Evolutionary conservation across 2,888 invertebrate species (phyloP), one percentile per base, ranked within the genome.

Genomic region (Schizaphis graminum): DNA sequence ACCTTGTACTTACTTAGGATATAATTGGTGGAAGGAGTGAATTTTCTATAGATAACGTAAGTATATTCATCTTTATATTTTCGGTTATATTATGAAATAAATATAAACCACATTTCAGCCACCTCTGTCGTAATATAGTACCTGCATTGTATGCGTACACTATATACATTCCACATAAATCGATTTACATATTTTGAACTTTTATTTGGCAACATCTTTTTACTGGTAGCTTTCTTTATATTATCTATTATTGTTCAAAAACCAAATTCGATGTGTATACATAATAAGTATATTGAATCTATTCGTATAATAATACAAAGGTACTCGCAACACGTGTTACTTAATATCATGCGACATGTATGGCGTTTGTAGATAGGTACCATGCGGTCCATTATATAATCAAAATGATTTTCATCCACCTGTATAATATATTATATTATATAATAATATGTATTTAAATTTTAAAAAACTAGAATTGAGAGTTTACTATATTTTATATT

Each of bases 171-270:
- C 35, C 16, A 67, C 35, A 35, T 67, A 67, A 67, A 67, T 67
- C 35, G 67, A 16, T 67, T 67, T 67, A 35, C 67, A 67, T 67
- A 67, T 67, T 67, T 67, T 67, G 67, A 67, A 67, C n/a, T 67
- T 67, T 67, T 67, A 67, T 67, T 67, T 67, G n/a, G 67, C 67
- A 67, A 67, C 67, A 67, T 67, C 35, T 35, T 67, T 67, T 67
- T 67, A 35, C 13, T 21, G 67, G n/a, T 67, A 67, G 67, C 16
- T 67, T 67, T 67, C 67, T 67, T 67, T 67, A 67, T 67, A 67
- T 67, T 67, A 67, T 67, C n/a, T 67, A 35, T 35, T 21, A 35
- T 67, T 67, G 67, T 67, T 35, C 67, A 67, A 67, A 67, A n/a
- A 67, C 67, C 35, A 67, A n/a, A 67, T 67, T 67, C n/a, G 21